Base-by-base conservation (phyloP, 2,888 invertebrate species). In the Oegoconia quadripuncta region DNA sequence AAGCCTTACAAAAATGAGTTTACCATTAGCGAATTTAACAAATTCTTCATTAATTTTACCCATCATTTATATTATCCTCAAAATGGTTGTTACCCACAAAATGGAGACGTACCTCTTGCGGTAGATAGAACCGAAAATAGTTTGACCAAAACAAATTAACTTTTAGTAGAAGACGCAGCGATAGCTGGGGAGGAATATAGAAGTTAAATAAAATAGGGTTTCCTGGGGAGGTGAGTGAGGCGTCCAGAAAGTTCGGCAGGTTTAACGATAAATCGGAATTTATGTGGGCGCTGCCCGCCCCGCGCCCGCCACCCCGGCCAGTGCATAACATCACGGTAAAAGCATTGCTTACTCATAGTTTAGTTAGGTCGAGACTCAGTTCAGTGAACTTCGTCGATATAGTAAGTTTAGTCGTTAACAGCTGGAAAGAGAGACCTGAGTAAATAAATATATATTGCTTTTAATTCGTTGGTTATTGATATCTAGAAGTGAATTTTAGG, bases 221-320 rank as follows among this genome's bases (percentile, higher is more conserved):
- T 68, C 64, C 61, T 61, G 62, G 58, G 56, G 74, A 67, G 68
- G 69, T 66, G 76, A 72, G 71, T 70, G 73, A 74, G 76, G 66
- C 69, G 74, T 73, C 76, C 74, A 71, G 69, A 75, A 83, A 83
- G 76, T 82, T 82, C 74, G 79, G 74, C 81, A 82, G 81, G 77
- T 78, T 69, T 52, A 46, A 61, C 80, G 79, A 81, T 80, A 81
- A 83, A 80, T 73, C 68, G 68, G 68, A 69, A 83, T 83, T 82
- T 83, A 84, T 80, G 79, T 67, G 65, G 71, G 74, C 70, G 72
- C 70, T 64, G 50, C 51, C 45, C 46, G 50, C 41, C 46, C 50
- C 44, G 6, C 47, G 45, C 44, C 30, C 29, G 26, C 42, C 41
- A 50, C 41, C 46, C 36, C 45, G 34, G 40, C 41, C 50, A 41